Conservation (phyloP, 2,113 vertebrate species). For the Lepisosteus oculatus region DNA sequence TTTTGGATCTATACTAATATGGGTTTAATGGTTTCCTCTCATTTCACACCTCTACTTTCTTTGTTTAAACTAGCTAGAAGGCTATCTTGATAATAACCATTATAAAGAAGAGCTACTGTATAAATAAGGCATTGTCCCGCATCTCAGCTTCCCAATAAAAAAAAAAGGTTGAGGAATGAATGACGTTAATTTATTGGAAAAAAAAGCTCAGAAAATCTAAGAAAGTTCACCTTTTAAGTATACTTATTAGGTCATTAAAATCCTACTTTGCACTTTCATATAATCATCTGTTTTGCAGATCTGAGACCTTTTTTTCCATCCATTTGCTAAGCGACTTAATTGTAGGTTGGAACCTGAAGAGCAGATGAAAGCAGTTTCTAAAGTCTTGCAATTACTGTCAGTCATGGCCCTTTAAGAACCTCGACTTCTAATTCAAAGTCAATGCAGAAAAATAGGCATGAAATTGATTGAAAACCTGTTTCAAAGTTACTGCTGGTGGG, state of each 20-base stretch:
- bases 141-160: too few relatives aligned
- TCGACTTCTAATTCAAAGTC: background rate
- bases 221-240: constrained; percentile 14
- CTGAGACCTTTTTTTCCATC: background rate
- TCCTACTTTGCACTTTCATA: constrained; percentile 5
- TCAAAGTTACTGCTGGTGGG: background rate
- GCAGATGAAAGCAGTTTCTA: background rate
- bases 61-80: too few relatives aligned
- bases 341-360: constrained; percentile 4
- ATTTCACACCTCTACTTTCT: too few relatives aligned
- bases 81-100: too few relatives aligned
- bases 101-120: too few relatives aligned
- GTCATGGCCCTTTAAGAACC: background rate
- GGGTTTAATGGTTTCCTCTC: too few relatives aligned
- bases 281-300: constrained; percentile 18
- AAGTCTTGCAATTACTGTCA: constrained; percentile 17
- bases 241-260: constrained; percentile 12
- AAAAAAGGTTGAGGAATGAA: background rate
- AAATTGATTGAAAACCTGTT: background rate
- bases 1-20: too few relatives aligned
- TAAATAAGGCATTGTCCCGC: too few relatives aligned
- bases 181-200: background rate
- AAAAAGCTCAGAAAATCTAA: background rate
- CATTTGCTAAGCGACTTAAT: background rate
- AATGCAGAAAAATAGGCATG: background rate